Conservation (phyloP, 2,797 vertebrate genomes). For the Hypotaenidia okinawae region DNA sequence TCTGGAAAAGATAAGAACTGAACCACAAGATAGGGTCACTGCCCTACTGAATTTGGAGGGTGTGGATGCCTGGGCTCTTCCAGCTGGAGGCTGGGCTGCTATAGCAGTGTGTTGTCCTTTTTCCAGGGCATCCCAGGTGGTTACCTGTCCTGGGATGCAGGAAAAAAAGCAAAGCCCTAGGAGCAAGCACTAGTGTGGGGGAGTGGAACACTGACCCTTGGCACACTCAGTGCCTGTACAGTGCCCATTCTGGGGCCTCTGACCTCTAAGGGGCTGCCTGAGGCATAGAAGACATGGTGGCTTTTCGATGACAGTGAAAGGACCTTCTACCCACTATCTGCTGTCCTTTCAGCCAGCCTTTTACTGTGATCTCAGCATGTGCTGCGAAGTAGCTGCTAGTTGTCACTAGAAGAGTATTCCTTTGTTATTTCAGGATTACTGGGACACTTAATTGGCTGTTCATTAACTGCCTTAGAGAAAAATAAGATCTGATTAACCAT, state of each 20-base stretch:
- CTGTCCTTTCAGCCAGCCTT: background rate
- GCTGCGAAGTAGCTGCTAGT: background rate
- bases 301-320: background rate
- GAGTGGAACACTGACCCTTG: background rate
- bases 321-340: background rate
- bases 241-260: background rate
- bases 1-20: background rate
- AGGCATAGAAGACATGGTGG: background rate
- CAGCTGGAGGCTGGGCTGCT: background rate
- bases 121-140: background rate
- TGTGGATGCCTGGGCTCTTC: background rate
- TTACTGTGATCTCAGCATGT: background rate
- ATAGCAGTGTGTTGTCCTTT: background rate
- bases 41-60: background rate
- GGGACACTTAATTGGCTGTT: constrained; percentile 28
- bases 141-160: too few relatives aligned
- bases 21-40: rapidly evolving
- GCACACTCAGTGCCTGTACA: rapidly evolving
- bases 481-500: constrained; percentile 42
- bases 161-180: background rate
- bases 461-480: constrained; percentile 44
- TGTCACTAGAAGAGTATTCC: background rate
- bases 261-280: background rate
- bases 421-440: constrained; percentile 24
- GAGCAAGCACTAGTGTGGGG: background rate